Base-by-base conservation (phyloP, 2,888 invertebrate species). In the Arge pagana region DNA sequence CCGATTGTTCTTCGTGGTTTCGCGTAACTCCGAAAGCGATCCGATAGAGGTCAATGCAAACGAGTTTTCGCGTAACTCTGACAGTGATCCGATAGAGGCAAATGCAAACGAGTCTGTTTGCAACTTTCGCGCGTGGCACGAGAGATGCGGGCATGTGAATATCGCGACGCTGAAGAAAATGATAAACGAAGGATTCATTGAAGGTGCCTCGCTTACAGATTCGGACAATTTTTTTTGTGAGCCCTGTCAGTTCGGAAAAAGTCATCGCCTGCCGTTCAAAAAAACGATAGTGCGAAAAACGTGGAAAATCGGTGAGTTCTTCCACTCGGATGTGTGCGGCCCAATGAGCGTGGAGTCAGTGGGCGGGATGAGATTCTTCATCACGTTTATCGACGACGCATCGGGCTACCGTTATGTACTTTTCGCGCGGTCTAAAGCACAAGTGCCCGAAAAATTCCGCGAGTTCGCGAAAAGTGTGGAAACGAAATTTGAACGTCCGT, bases 261-360 rank as follows among this genome's bases (percentile, higher is more conserved):
- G 53, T 52, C 26, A 35, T n/a, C 35, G 56, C 11, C 35, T 33
- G 13, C 35, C 35, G 4, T n/a, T n/a, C n/a, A n/a, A n/a, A n/a
- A n/a, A n/a, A n/a, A n/a, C n/a, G n/a, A n/a, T n/a, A n/a, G n/a
- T n/a, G n/a, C n/a, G n/a, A n/a, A n/a, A n/a, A n/a, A n/a, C n/a
- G n/a, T n/a, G n/a, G n/a, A n/a, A n/a, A n/a, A n/a, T n/a, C n/a
- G 62, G 57, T 23, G 55, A 61, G 18, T 40, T 48, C 10, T 42
- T 61, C 6, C 51, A 56, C 36, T 53, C 42, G 10, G 57, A 59
- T 39, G 40, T 58, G n/a, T 50, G 54, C 41, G 59, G 59, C 18
- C 57, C 59, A 1, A 58, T 58, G 55, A 40, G 26, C 5, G 24
- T 36, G 16, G 23, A 36, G 16, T 56, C 52, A 18, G 4, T 57